These are phyloP conservation scores for Philypnodon macrostomus DNA, from an alignment of 2,797 vertebrate species.

Conservation along the genomic window DNA sequence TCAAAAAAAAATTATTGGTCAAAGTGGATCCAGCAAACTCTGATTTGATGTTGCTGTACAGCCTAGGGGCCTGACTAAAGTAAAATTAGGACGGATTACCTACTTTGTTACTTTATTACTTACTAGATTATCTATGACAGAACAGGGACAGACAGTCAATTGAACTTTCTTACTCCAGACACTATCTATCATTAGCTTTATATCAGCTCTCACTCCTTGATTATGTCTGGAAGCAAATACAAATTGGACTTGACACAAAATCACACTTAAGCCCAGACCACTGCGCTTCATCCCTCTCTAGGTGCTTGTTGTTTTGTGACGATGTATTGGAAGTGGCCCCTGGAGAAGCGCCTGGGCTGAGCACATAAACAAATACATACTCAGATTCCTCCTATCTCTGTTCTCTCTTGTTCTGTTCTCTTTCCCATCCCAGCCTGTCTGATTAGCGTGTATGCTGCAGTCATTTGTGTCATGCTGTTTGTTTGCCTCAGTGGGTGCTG, in stretches of 20 bases:
- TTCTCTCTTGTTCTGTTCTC: slow-evolving; percentile 14
- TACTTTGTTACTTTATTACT: no score
- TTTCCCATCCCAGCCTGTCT: slow-evolving; percentile 27
- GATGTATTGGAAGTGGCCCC: slow-evolving; percentile 66
- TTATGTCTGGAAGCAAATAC: slow-evolving; percentile 57
- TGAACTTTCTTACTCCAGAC: no score
- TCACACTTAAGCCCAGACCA: slow-evolving; percentile 64
- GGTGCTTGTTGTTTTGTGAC: no score
- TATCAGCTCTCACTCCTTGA: no score
- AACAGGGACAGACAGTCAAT: no score
- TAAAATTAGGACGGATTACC: no score
- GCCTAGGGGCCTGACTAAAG: no score
- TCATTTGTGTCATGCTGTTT: slow-evolving; percentile 41
- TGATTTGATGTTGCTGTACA: no score
- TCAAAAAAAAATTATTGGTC: no score
- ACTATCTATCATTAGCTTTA: no score
- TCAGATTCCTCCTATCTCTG: slow-evolving; percentile 55
- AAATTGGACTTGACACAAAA: slow-evolving; percentile 73
- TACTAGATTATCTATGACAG: no score
- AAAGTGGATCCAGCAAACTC: no score
- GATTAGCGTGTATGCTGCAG: slow-evolving; percentile 53
- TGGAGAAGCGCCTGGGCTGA: slow-evolving; percentile 47
- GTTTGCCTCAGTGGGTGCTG: slow-evolving; percentile 38
- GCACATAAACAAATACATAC: slow-evolving; percentile 62
- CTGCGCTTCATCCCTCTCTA: slow-evolving; percentile 49